Evolutionary conservation across 2,797 vertebrate species (phyloP), one percentile per base, ranked within the genome.

Genomic region (Pipistrellus nathusii): DNA sequence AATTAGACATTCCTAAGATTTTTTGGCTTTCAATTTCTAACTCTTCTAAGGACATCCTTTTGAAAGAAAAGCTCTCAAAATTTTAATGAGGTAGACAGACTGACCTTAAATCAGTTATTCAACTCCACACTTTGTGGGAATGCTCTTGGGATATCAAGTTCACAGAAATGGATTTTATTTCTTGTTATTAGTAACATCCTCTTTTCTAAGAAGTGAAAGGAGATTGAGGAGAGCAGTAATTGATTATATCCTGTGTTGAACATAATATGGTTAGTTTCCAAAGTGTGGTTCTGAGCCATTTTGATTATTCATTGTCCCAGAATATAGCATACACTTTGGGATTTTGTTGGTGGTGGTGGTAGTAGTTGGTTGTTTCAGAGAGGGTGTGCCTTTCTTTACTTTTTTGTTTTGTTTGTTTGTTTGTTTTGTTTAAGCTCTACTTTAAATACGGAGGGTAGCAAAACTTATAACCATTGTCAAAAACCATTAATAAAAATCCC

Each of bases 121-220:
- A n/a, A 4, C 4, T 88, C 71, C 38, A 48, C 1, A 35, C 77
- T 80, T 46, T 77, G 12, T 46, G 27, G 51, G 64, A 30, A 59
- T 75, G 18, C 8, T 73, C 88, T 96, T 15, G 35, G 35, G 18
- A 55, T 23, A 8, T 59, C 8, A 1, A 12, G 15, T 93, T 83
- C 78, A 30, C n/a, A 73, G 9, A 64, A 30, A 25, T 51, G 2
- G 0, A 51, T 66, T 69, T 93, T 59, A 32, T 75, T 72, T 87
- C 23, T 78, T 66, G 73, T 90, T 57, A 66, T 82, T 66, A 55
- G 15, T 46, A 51, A 71, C 30, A 90, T n/a, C 12, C 27, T 41
- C 14, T 87, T 81, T 85, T 55, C 69, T 64, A 75, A 81, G 85
- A 93, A 64, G 69, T 51, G 27, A 83, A 81, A 44, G 76, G 51